Conservation (phyloP, 2,888 invertebrate genomes). For the Alloplasta piceator region DNA sequence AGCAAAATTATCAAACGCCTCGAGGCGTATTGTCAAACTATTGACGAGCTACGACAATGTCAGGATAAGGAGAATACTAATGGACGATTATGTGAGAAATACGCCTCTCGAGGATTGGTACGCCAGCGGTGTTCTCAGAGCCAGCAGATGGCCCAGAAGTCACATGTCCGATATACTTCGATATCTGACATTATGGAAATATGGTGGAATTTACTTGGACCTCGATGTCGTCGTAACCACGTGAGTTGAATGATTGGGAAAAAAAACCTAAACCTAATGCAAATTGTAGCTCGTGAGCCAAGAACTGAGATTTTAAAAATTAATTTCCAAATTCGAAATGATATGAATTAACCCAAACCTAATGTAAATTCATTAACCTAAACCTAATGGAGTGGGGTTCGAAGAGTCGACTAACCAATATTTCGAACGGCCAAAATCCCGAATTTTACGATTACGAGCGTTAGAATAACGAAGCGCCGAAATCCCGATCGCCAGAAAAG, state of each 20-base stretch:
- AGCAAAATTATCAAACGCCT: slow-evolving; percentile 75
- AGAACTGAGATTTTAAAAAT: too few relatives aligned
- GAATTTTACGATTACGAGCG: too few relatives aligned
- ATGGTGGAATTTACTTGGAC: slow-evolving; percentile 91
- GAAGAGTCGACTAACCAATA: too few relatives aligned
- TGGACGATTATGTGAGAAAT: slow-evolving; percentile 84
- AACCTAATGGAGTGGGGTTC: too few relatives aligned
- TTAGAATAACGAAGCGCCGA: too few relatives aligned
- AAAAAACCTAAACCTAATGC: too few relatives aligned
- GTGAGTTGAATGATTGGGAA: slow-evolving; percentile 70
- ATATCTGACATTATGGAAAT: slow-evolving; percentile 89
- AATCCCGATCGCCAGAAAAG: too few relatives aligned
- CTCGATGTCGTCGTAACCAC: slow-evolving; percentile 88
- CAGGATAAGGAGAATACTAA: slow-evolving; percentile 84
- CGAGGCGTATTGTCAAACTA: slow-evolving; percentile 77
- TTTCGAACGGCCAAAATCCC: too few relatives aligned
- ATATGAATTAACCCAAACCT: too few relatives aligned
- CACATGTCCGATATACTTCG: slow-evolving; percentile 88
- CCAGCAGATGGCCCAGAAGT: slow-evolving; percentile 85
- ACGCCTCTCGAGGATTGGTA: slow-evolving; percentile 86
- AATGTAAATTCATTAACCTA: too few relatives aligned
- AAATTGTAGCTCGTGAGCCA: too few relatives aligned
- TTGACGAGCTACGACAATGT: slow-evolving; percentile 84
- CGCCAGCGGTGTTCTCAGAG: slow-evolving; percentile 83
- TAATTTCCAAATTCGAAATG: too few relatives aligned